Evolutionary conservation across 2,113 vertebrate genomes (phyloP), one percentile per base, ranked within the genome.

Genomic region (Larimichthys polyactis): DNA sequence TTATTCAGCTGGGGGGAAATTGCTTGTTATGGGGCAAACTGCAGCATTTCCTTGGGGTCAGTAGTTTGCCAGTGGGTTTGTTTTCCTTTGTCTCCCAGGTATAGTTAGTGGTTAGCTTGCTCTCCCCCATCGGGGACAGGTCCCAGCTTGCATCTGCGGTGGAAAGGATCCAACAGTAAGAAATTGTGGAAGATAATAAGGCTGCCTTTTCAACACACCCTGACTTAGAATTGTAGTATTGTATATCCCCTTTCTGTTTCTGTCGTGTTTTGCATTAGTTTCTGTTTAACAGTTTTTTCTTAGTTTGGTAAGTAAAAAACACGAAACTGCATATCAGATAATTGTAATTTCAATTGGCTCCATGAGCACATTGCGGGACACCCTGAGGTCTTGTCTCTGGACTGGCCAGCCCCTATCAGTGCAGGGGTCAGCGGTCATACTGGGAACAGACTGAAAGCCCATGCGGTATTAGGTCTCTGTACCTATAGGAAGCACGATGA

Each of bases 61-160:
- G 54, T 69, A 16, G 64, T 54, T 86, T 87, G 80, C 79, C 60
- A 68, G 89, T 85, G 79, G 86, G 71, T 79, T 88, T 90, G 83
- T 89, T 90, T 92, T 51, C 51, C 67, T 81, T 64, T 2, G 86
- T 95, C 94, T 94, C 94, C 43, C 66, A 91, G 91, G 94, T 92
- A 89, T 91, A 86, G 87, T 87, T 88, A 91, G 87, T 70, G 81
- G 85, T 86, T 90, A 46, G 73, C 49, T 60, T 71, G 48, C 27
- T 17, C 69, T 84, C 49, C 82, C 51, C 71, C 86, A 85, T 85
- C 71, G 48, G 36, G 79, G 89, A 78, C 92, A 92, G 81, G 92
- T 84, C 87, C 70, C 75, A 87, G 90, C 93, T 89, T 40, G 90
- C 80, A 90, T 82, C 75, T 84, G 70, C 40, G 69, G 20, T 70